Evolutionary conservation across 92 coral and sea anemone genomes (phyloP).

Genomic region (Epizoanthus rinbou): DNA sequence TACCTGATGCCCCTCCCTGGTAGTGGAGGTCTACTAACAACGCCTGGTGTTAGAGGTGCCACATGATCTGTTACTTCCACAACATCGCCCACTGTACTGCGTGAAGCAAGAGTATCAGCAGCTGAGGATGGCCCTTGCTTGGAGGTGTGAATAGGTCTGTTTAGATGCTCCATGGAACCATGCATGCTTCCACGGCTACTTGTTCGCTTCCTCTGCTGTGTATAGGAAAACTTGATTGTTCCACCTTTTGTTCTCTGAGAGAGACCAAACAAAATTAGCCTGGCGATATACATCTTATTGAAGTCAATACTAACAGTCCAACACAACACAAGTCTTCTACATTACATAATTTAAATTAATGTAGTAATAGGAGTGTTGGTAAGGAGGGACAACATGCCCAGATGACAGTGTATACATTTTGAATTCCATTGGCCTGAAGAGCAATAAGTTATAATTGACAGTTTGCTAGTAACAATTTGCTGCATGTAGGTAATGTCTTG

Average conservation of each 20-base stretch:
- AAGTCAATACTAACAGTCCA: no score
- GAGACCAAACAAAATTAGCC: neutral
- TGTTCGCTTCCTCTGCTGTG: slow-evolving; percentile 72
- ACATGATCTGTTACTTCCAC: slow-evolving; percentile 41
- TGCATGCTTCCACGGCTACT: slow-evolving; percentile 60
- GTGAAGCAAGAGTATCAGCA: slow-evolving; percentile 48
- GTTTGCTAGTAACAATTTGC: no score
- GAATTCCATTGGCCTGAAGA: no score
- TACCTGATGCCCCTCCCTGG: slow-evolving; percentile 56
- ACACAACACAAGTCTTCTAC: no score
- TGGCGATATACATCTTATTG: no score
- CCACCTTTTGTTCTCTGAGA: slow-evolving; percentile 57
- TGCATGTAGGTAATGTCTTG: no score
- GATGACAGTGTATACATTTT: no score
- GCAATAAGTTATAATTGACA: no score
- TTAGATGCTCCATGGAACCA: slow-evolving; percentile 69
- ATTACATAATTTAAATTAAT: no score
- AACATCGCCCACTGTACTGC: slow-evolving; percentile 55
- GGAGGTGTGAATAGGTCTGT: slow-evolving; percentile 50
- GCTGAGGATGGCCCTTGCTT: slow-evolving; percentile 48
- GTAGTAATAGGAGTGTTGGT: no score
- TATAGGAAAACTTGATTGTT: slow-evolving; percentile 69
- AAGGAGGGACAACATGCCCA: no score
- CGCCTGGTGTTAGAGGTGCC: slow-evolving; percentile 67
- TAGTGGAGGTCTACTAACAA: slow-evolving; percentile 78